Evolutionary conservation across 2,797 vertebrate genomes (phyloP).

Genomic region (Sebastes kiyomatsui): DNA sequence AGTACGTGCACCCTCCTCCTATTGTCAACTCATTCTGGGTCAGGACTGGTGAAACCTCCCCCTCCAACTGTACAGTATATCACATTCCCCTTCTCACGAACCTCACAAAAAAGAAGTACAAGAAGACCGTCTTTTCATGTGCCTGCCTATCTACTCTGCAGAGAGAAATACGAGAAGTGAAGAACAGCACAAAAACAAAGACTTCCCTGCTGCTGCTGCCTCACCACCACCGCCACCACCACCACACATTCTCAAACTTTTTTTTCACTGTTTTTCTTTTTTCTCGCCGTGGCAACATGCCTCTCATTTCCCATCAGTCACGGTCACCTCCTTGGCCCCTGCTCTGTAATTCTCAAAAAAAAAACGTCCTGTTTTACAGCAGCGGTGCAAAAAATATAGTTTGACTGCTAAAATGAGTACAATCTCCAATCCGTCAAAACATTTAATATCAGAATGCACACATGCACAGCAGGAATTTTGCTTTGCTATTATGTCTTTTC

Average conservation of each 20-base stretch:
- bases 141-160: background rate
- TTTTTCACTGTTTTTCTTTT: background rate
- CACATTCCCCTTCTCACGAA: slow-evolving; percentile 17
- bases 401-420: background rate
- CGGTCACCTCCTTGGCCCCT: slow-evolving; percentile 47
- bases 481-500: background rate
- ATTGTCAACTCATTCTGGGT: slow-evolving; percentile 34
- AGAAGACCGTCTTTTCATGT: background rate
- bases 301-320: slow-evolving; percentile 73
- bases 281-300: slow-evolving; percentile 41
- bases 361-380: slow-evolving; percentile 42
- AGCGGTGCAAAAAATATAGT: slow-evolving; percentile 10
- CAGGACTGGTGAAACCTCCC: background rate
- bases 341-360: slow-evolving; percentile 51
- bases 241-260: slow-evolving; percentile 27
- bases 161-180: slow-evolving; percentile 35
- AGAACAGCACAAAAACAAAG: slow-evolving; percentile 55
- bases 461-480: slow-evolving; percentile 9
- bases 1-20: background rate
- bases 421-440: background rate
- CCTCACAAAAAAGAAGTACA: background rate
- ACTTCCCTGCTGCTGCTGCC: slow-evolving; percentile 31
- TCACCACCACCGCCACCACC: slow-evolving; percentile 19
- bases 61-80: slow-evolving; percentile 5
- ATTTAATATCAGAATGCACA: slow-evolving; percentile 18